A percentile compares a stretch with the other conserved stretches of the same genome.
Evolutionary conservation across 2,888 invertebrate species (phyloP).

Genomic region (Hirudinaria manillensis): DNA sequence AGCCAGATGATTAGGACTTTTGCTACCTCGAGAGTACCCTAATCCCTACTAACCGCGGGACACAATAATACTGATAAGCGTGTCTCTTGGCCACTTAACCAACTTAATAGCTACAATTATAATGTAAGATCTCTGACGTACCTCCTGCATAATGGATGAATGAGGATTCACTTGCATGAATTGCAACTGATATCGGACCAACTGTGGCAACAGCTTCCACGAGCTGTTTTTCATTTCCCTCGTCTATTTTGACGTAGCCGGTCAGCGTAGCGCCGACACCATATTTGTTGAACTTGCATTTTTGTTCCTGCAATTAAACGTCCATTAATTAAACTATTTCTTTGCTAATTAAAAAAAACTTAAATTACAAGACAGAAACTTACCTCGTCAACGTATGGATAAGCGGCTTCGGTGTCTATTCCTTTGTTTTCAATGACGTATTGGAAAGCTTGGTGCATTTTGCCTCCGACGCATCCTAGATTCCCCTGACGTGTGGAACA

Average conservation of each 20-base stretch:
- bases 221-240: constrained; percentile 69
- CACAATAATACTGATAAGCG: too few relatives aligned
- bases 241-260: constrained; percentile 71
- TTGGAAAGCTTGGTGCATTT: constrained; percentile 42
- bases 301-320: constrained; percentile 45
- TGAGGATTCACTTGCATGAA: constrained; percentile 67
- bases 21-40: too few relatives aligned
- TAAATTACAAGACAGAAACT: too few relatives aligned
- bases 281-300: constrained; percentile 57
- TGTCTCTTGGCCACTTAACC: too few relatives aligned
- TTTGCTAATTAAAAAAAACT: too few relatives aligned
- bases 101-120: too few relatives aligned
- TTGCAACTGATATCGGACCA: constrained; percentile 80
- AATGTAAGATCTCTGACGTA: background rate
- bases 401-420: constrained; percentile 59
- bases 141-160: constrained; percentile 39
- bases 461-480: constrained; percentile 40
- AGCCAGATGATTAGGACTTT: too few relatives aligned
- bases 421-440: constrained; percentile 64
- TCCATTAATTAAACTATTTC: too few relatives aligned
- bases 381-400: constrained; percentile 45
- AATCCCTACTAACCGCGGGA: too few relatives aligned
- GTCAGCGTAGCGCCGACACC: constrained; percentile 67
- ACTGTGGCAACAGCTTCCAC: constrained; percentile 72
- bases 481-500: constrained; percentile 46